phyloP scores from a whole-genome alignment of 2,113 vertebrate species.

The Notarius lentiginosus region DNA sequence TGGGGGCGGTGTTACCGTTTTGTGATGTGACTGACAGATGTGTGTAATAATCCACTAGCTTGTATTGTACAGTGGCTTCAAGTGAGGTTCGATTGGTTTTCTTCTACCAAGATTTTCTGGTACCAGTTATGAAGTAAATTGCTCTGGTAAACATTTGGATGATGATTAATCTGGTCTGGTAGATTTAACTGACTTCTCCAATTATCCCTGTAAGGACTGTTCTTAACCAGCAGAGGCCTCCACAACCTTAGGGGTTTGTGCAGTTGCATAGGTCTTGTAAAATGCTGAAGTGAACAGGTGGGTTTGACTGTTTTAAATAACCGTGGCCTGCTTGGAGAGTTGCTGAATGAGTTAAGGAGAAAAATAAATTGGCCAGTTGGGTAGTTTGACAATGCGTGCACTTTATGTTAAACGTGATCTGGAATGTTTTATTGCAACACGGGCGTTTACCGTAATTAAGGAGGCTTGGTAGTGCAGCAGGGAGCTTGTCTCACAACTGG shows the following conservation, averaged over 20 bases:
- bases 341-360: background rate
- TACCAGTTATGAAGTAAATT: background rate
- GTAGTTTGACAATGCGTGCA: background rate
- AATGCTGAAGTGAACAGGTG: background rate
- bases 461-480: background rate
- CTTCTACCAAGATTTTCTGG: background rate
- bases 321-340: background rate
- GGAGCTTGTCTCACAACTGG: background rate
- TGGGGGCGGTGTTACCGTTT: background rate
- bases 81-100: background rate
- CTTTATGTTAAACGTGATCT: background rate
- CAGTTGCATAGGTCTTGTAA: background rate
- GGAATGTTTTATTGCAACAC: background rate
- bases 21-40: background rate
- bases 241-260: constrained; percentile 7
- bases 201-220: constrained; percentile 1
- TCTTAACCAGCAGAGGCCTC: constrained; percentile 37
- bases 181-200: background rate
- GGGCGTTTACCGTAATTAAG: background rate
- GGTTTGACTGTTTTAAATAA: background rate
- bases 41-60: background rate
- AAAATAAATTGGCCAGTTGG: background rate
- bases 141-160: background rate
- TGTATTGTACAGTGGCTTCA: background rate
- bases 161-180: background rate